Evolutionary conservation across 1,140 invertebrate genomes (phyloP).

Genomic region (Drosophila tsacasi): DNA sequence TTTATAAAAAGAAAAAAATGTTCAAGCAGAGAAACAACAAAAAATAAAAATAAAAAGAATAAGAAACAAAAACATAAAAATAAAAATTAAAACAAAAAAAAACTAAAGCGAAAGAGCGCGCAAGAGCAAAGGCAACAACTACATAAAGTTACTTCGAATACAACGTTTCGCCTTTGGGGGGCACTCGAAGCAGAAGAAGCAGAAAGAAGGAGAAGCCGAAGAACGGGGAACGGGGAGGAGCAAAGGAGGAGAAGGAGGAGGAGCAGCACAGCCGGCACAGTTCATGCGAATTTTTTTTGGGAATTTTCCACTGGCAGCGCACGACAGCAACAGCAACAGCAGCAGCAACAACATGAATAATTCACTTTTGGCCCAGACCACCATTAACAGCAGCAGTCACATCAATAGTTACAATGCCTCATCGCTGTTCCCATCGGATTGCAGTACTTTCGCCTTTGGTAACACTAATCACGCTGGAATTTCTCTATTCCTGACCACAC

Average conservation of each 20-base stretch:
- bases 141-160: slow-evolving; percentile 55
- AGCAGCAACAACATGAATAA: slow-evolving; percentile 72
- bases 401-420: background rate
- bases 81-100: slow-evolving; percentile 7
- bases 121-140: slow-evolving; percentile 30
- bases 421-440: background rate
- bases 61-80: background rate
- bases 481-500: background rate
- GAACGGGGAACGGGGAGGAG: slow-evolving; percentile 3
- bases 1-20: slow-evolving; percentile 59
- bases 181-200: slow-evolving; percentile 31
- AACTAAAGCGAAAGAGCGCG: slow-evolving; percentile 52
- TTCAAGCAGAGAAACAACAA: slow-evolving; percentile 16
- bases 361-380: slow-evolving; percentile 77
- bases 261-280: slow-evolving; percentile 58
- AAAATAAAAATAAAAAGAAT: slow-evolving; percentile 21
- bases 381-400: slow-evolving; percentile 37
- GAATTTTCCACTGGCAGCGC: slow-evolving; percentile 79
- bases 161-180: slow-evolving; percentile 54
- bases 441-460: background rate
- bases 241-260: slow-evolving; percentile 2
- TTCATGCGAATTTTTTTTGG: slow-evolving; percentile 83
- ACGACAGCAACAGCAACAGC: slow-evolving; percentile 35
- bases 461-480: background rate
- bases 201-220: slow-evolving; percentile 4